Evolutionary conservation across 2,888 invertebrate species (phyloP).

Genomic region (Malthinus seriepunctatus): DNA sequence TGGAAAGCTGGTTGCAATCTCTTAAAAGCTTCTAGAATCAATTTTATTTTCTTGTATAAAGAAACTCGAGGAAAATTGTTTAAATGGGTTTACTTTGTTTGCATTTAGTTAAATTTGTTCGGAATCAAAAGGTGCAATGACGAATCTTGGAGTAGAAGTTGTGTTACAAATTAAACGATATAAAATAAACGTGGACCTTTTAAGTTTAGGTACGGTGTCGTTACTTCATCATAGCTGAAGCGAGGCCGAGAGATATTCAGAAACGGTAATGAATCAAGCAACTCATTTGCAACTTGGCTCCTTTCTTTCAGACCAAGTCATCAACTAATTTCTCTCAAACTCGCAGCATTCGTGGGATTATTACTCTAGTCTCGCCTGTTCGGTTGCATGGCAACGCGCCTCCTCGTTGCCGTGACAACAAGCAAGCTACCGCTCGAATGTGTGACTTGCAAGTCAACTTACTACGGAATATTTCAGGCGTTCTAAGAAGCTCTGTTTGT

Average conservation of each 20-base stretch:
- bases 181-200: slow-evolving; percentile 6
- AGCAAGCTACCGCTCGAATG: slow-evolving; percentile 38
- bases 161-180: slow-evolving; percentile 5
- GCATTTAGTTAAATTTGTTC: neutral
- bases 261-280: slow-evolving; percentile 47
- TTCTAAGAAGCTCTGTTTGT: slow-evolving; percentile 44
- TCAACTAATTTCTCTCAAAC: slow-evolving; percentile 53
- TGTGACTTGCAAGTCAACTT: slow-evolving; percentile 52
- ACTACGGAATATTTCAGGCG: slow-evolving; percentile 40
- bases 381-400: slow-evolving; percentile 46
- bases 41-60: neutral
- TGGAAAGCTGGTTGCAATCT: neutral
- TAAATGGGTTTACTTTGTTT: neutral
- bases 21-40: neutral
- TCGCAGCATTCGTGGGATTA: slow-evolving; percentile 50
- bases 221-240: slow-evolving; percentile 15
- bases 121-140: neutral
- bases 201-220: slow-evolving; percentile 15
- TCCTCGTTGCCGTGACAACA: slow-evolving; percentile 43
- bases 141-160: neutral
- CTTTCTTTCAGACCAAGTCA: slow-evolving; percentile 52
- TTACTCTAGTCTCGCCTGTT: slow-evolving; percentile 42
- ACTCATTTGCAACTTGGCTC: slow-evolving; percentile 53
- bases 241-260: slow-evolving; percentile 32
- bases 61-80: neutral